Percentiles rank a stretch among this genome's conserved stretches.
phyloP scores from a whole-genome alignment of 2,888 invertebrate genomes.

The Lithophane leautieri region DNA sequence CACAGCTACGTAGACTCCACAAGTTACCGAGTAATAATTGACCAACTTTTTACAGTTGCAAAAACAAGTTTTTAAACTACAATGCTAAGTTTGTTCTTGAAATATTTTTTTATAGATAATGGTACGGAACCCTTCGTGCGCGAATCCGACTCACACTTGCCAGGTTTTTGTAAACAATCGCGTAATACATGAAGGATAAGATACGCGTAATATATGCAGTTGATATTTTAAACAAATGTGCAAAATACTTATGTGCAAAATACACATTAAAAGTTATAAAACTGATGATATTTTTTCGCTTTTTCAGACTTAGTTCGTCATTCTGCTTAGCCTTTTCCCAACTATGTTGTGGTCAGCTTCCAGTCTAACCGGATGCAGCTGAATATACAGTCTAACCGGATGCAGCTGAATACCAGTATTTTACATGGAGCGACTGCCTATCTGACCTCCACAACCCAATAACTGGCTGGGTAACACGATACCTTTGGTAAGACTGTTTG shows the following conservation, averaged over 20 bases:
- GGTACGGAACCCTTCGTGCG: no score
- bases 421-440: neutral
- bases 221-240: neutral
- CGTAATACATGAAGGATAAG: constrained; percentile 1
- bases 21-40: no score
- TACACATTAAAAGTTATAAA: neutral
- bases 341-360: neutral
- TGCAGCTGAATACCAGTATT: neutral
- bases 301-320: neutral
- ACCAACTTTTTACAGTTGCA: no score
- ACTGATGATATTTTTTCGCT: neutral
- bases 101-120: no score
- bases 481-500: neutral
- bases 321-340: neutral
- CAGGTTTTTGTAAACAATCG: constrained; percentile 8
- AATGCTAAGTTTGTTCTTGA: no score
- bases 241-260: neutral
- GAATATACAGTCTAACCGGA: neutral
- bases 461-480: neutral
- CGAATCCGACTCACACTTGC: no score
- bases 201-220: no score
- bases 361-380: neutral
- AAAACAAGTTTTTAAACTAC: no score
- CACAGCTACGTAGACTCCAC: no score
- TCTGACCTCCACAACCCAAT: neutral